Percentiles rank a stretch among this genome's conserved stretches.
Conservation (phyloP, 2,113 vertebrate species). For the Alosa alosa region DNA sequence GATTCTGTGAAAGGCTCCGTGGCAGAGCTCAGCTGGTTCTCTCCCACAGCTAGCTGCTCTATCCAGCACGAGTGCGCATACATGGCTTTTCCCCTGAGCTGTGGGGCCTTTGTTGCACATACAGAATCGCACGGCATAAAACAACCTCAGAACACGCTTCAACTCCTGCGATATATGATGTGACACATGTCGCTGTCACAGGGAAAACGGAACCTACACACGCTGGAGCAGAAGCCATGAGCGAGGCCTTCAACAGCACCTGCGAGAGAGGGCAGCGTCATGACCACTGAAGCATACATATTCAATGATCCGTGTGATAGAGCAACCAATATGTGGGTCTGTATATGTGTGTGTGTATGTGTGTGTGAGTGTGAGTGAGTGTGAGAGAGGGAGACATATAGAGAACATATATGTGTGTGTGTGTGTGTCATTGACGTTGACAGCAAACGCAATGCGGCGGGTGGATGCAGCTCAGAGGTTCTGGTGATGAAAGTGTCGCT, state of each 20-base stretch:
- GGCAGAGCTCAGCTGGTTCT: no score
- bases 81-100: background rate
- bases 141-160: background rate
- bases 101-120: background rate
- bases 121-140: background rate
- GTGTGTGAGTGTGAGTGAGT: background rate
- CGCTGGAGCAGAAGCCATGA: background rate
- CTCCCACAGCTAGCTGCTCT: background rate
- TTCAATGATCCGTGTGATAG: background rate
- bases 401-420: background rate
- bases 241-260: background rate
- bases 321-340: background rate
- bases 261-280: background rate
- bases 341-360: background rate
- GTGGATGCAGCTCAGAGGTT: slow-evolving; percentile 2
- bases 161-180: background rate
- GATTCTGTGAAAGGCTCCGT: no score
- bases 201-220: background rate
- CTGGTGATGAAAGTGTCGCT: background rate
- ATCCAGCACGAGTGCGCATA: background rate
- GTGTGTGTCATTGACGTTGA: background rate
- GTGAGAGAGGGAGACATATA: background rate
- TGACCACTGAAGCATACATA: background rate
- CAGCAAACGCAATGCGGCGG: background rate
- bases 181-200: background rate